These are phyloP conservation scores for Hassar affinis DNA, from an alignment of 2,113 vertebrate genomes.

Conservation along the genomic window DNA sequence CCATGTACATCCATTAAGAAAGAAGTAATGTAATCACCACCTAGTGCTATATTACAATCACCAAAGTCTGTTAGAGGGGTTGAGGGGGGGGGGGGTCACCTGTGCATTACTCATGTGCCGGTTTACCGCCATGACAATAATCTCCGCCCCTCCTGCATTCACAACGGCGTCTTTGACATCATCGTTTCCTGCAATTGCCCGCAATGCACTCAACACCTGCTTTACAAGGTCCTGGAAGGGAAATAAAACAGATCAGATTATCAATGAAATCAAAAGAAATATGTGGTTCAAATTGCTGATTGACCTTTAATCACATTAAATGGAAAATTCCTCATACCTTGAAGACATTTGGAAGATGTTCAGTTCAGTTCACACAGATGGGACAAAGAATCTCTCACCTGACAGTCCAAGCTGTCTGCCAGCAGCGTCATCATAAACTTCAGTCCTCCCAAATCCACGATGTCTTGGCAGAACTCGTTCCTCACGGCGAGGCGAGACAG, in stretches of 20 bases:
- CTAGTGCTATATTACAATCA: too few species aligned
- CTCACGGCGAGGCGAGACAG: slow-evolving; percentile 86
- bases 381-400: slow-evolving; percentile 63
- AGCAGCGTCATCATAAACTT: slow-evolving; percentile 82
- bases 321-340: neutral
- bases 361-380: neutral
- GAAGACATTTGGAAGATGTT: neutral
- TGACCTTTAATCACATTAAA: neutral
- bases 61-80: too few species aligned
- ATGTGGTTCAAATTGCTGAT: neutral
- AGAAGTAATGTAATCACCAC: neutral
- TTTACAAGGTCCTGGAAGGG: slow-evolving; percentile 82
- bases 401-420: slow-evolving; percentile 80
- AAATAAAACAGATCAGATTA: neutral
- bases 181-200: slow-evolving; percentile 88
- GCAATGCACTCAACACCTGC: slow-evolving; percentile 82
- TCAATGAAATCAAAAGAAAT: slow-evolving; percentile 9
- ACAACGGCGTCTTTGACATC: slow-evolving; percentile 90
- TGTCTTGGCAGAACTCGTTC: slow-evolving; percentile 95
- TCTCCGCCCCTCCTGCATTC: slow-evolving; percentile 76
- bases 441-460: slow-evolving; percentile 89
- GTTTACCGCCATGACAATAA: slow-evolving; percentile 86
- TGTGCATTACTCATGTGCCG: slow-evolving; percentile 79
- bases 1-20: neutral
- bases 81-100: slow-evolving; percentile 59